Conservation (phyloP, 2,888 invertebrate species). For the Gastracanthus pulcherrimus region DNA sequence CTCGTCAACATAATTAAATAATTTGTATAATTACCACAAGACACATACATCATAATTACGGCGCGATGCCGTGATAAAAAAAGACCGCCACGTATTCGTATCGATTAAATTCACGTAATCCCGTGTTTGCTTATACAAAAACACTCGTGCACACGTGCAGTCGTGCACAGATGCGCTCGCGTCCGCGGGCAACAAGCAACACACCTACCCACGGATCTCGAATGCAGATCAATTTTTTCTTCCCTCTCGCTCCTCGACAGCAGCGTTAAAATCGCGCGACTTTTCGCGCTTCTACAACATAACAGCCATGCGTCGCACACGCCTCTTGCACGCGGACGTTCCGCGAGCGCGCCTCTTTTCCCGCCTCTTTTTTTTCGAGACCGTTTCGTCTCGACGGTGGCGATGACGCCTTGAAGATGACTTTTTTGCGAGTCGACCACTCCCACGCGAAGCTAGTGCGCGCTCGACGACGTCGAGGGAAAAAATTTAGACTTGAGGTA, state of each 20-base stretch:
- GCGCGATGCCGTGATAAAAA: neutral
- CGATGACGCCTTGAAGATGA: slow-evolving; percentile 14
- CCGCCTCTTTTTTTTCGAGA: slow-evolving; percentile 14
- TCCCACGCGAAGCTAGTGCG: slow-evolving; percentile 18
- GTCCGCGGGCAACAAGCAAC: slow-evolving; percentile 27
- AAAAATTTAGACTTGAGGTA: neutral
- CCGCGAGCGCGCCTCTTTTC: slow-evolving; percentile 30
- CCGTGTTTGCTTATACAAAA: neutral
- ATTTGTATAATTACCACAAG: slow-evolving; percentile 2
- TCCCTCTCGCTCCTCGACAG: too few species aligned
- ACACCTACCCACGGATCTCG: slow-evolving; percentile 11
- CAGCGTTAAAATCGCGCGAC: slow-evolving; percentile 27
- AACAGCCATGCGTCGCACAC: slow-evolving; percentile 32
- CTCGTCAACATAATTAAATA: slow-evolving; percentile 12
- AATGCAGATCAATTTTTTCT: slow-evolving; percentile 45
- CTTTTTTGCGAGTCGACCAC: slow-evolving; percentile 6
- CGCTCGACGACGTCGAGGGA: neutral
- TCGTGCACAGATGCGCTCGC: neutral
- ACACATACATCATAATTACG: slow-evolving; percentile 24
- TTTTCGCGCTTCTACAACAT: slow-evolving; percentile 16
- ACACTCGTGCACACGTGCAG: too few species aligned
- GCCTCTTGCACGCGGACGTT: slow-evolving; percentile 41
- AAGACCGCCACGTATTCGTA: neutral
- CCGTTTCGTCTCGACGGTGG: neutral
- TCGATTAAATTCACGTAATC: slow-evolving; percentile 46